Evolutionary conservation across 2,113 vertebrate genomes (phyloP), one percentile per base, ranked within the genome.

Genomic region (Ictalurus punctatus): DNA sequence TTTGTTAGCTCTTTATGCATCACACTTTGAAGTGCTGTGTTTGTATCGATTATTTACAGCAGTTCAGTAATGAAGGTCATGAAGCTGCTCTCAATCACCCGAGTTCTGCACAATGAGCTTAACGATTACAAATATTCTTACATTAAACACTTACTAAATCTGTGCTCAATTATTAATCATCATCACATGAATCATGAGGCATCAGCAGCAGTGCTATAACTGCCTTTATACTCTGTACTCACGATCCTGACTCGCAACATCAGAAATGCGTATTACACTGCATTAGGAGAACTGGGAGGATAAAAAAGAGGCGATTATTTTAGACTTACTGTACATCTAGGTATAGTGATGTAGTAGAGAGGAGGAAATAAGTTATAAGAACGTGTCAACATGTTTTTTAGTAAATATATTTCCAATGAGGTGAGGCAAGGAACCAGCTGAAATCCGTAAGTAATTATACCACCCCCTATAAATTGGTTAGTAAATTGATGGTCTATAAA

Each of bases 101-200:
- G 78, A 54, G 16, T 48, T 27, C 16, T 81, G n/a, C 54, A 81
- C 54, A 58, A 58, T 9, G 54, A 80, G 78, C n/a, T n/a, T 56
- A 30, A 80, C 27, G 14, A 30, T 30, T 80, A 80, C 52, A 80
- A 80, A 80, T 80, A 56, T 16, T 3, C 78, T 56, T 16, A 0
- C 27, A 80, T 80, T 80, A 80, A 56, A 80, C 78, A 58, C 54
- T 56, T 34, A 30, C 27, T 34, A 30, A 81, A 80, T 54, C 78
- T 16, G 48, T 3, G 52, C 52, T 6, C 9, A 34, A 19, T 81
- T 58, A 81, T 58, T 34, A 30, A 58, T 58, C 52, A n/a, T 27
- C 23, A 80, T 19, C 54, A 34, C 17, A 4, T 19, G 17, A 81
- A 58, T 12, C 79, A 30, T 12, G 17, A 58, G 6, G 79, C 54